Percentiles rank a stretch among this genome's conserved stretches.
These are phyloP conservation scores for Macrochelys suwanniensis DNA, from an alignment of 2,797 vertebrate species.

Conservation along the genomic window DNA sequence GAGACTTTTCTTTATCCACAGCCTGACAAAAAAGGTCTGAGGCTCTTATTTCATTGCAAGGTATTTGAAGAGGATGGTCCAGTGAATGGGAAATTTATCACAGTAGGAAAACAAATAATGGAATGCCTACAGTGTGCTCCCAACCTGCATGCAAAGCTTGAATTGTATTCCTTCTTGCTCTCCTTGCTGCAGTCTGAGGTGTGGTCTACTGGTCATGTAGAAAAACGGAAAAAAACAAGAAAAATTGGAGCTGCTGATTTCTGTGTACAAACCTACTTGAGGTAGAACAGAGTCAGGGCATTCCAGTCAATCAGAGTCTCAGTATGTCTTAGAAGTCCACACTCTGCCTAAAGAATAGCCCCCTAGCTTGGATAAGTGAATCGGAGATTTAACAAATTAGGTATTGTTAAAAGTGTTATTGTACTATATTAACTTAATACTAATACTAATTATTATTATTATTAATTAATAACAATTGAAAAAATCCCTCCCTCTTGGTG, in stretches of 20 bases:
- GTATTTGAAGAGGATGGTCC: background rate
- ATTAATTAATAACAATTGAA: background rate
- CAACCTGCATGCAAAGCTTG: background rate
- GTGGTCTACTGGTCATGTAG: background rate
- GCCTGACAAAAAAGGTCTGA: background rate
- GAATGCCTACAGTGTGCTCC: background rate
- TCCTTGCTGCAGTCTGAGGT: background rate
- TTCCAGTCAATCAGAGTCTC: background rate
- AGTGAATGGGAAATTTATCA: background rate
- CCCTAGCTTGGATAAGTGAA: background rate
- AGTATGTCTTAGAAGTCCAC: background rate
- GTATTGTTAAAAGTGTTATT: accelerated
- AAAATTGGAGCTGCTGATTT: background rate
- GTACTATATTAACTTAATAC: background rate
- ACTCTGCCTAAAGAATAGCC: background rate
- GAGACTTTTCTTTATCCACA: background rate
- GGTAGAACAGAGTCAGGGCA: accelerated
- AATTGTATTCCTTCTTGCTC: background rate
- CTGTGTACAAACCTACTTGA: background rate
- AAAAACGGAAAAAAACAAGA: background rate
- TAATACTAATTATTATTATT: background rate
- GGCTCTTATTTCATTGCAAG: background rate
- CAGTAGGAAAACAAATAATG: background rate
- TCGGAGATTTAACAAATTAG: background rate
- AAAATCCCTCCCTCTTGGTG: background rate